Percentiles rank a stretch among this genome's conserved stretches.
phyloP scores from a whole-genome alignment of 2,888 invertebrate species.

The Chrysolina americana region DNA sequence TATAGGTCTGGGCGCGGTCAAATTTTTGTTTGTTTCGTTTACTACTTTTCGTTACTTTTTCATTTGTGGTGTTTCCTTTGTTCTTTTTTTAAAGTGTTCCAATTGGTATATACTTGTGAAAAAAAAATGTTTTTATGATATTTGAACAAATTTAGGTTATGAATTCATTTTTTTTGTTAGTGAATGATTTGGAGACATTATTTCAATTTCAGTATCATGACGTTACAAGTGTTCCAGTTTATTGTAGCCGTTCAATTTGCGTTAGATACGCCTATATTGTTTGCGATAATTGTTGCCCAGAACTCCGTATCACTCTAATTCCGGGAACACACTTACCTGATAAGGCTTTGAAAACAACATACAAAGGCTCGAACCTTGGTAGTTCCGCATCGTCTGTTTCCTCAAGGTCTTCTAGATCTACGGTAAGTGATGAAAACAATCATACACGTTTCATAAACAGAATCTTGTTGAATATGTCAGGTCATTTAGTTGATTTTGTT shows the following conservation, averaged over 20 bases:
- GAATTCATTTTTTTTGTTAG: too few relatives aligned
- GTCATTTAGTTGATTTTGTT: too few relatives aligned
- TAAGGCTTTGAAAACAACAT: constrained; percentile 38
- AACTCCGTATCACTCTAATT: constrained; percentile 66
- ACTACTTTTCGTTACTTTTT: too few relatives aligned
- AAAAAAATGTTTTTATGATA: too few relatives aligned
- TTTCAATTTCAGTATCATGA: constrained; percentile 67
- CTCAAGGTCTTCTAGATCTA: constrained; percentile 21
- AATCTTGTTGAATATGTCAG: neutral
- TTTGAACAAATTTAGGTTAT: too few relatives aligned
- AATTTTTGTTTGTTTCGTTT: too few relatives aligned
- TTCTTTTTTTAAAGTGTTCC: too few relatives aligned
- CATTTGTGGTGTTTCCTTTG: too few relatives aligned
- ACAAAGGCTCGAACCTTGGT: neutral
- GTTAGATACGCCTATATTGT: constrained; percentile 69
- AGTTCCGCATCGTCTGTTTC: constrained; percentile 29
- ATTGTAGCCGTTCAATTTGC: constrained; percentile 69
- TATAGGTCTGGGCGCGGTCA: too few relatives aligned
- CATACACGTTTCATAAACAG: too few relatives aligned
- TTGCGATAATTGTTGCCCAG: constrained; percentile 69
- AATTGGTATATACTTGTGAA: too few relatives aligned
- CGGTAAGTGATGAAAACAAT: constrained; percentile 21
- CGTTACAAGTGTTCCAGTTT: constrained; percentile 58
- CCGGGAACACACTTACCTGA: constrained; percentile 69
- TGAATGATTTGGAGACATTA: too few relatives aligned